Base-by-base conservation (phyloP, 2,888 invertebrate genomes). In the Epiperipatus broadwayi region DNA sequence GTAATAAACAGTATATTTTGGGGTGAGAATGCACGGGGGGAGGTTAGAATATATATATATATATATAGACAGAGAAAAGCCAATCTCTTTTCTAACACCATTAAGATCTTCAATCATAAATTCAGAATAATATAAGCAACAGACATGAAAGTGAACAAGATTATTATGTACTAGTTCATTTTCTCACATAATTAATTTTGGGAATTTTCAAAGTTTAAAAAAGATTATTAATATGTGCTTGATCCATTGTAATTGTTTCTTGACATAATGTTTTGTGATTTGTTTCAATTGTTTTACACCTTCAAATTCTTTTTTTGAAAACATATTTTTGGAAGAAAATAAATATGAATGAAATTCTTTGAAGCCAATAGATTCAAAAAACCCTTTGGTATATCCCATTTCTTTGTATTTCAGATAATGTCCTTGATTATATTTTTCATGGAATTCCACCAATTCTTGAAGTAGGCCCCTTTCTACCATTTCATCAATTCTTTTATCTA, bases 341-440 rank as follows among this genome's bases (percentile, higher is more conserved):
- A 89, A 64, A 62, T 84, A 97, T 4, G 77, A 69, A 55, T 89
- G 77, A 58, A 95, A 95, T 63, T 97, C 95, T 62, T 95, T 97
- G 58, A 95, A 83, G 12, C 97, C 97, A 49, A 97, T 89, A 25
- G 79, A 81, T 64, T 97, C 95, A 56, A 89, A 81, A 43, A 93
- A 71, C 16, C 95, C 93, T 58, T 72, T 76, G 1, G 83, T 80
- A 60, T 83, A 91, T 56, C 81, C 77, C n/a, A 73, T 46, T 3
- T 42, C 41, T 20, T 46, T 47, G 18, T n/a, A 20, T 38, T 36
- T 10, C 27, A 43, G 8, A 2, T 12, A 2, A 37, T 18, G 16
- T 18, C 8, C 8, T n/a, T 21, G 5, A 10, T 21, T 20, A 47
- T 60, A 62, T 22, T 52, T 42, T n/a, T 50, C 45, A 60, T 84